Evolutionary conservation across 2,797 vertebrate species (phyloP).

Genomic region (Eptatretus atami): DNA sequence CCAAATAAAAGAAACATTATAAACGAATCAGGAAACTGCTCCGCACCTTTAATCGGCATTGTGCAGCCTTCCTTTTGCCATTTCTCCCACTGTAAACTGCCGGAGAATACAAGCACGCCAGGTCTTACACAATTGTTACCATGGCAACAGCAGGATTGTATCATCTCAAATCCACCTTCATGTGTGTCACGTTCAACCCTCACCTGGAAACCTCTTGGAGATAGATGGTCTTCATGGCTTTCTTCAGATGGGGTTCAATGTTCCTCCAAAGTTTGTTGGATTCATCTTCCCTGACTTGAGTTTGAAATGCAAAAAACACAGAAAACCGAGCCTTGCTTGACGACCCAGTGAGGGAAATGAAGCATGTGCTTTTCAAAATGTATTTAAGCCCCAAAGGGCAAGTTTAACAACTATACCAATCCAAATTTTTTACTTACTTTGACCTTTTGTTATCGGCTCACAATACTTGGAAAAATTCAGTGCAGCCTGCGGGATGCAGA

Average conservation of each 20-base stretch:
- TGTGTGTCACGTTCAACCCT: not conserved
- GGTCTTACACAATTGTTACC: too few relatives aligned
- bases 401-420: conserved; percentile 4
- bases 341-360: not conserved
- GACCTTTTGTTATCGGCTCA: conserved; percentile 49
- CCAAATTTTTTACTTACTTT: conserved; percentile 25
- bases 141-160: too few relatives aligned
- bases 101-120: conserved; percentile 9
- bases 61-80: conserved; percentile 24
- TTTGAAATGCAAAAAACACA: not conserved
- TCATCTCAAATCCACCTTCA: too few relatives aligned
- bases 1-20: too few relatives aligned
- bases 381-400: conserved; percentile 3
- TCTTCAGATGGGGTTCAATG: conserved; percentile 87
- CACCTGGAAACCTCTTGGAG: conserved; percentile 84
- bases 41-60: too few relatives aligned
- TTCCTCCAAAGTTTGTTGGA: conserved; percentile 74
- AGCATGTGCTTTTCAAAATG: conserved; percentile 3
- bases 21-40: too few relatives aligned
- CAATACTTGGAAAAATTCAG: conserved; percentile 84
- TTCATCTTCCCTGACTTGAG: conserved; percentile 45
- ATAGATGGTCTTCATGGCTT: conserved; percentile 89
- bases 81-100: conserved; percentile 60
- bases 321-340: not conserved
- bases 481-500: conserved; percentile 26